These are phyloP conservation scores for Pogonus chalceus DNA, from an alignment of 1,140 invertebrate species.

Conservation along the genomic window DNA sequence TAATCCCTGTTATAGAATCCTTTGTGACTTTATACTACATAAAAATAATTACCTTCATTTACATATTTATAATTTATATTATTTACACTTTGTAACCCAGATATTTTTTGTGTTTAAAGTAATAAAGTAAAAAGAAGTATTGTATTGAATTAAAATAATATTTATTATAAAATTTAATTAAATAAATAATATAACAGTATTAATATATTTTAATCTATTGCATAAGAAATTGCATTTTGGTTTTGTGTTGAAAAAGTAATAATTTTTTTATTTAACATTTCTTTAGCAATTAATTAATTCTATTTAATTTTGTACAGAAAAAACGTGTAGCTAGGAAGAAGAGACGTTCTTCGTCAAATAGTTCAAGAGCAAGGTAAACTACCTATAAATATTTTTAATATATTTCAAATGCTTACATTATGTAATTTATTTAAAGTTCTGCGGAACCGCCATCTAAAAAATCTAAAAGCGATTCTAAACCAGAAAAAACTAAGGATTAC, in stretches of 20 bases:
- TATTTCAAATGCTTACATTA: neutral
- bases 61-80: constrained; percentile 24
- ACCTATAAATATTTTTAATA: neutral
- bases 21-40: too few species aligned
- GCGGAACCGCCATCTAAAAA: constrained; percentile 17
- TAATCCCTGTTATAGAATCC: too few species aligned
- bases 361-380: constrained; percentile 38
- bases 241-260: too few species aligned
- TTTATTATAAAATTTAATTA: constrained; percentile 32
- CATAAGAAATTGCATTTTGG: constrained; percentile 36
- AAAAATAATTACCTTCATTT: too few species aligned
- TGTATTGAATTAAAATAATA: constrained; percentile 29
- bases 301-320: constrained; percentile 39
- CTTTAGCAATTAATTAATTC: constrained; percentile 29
- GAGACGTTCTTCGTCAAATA: constrained; percentile 33
- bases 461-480: constrained; percentile 18
- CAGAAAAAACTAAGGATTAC: constrained; percentile 13
- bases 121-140: constrained; percentile 20
- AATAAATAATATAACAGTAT: constrained; percentile 34
- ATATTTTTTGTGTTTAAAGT: constrained; percentile 7
- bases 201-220: constrained; percentile 27
- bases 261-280: constrained; percentile 39
- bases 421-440: constrained; percentile 10
- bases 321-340: constrained; percentile 40
- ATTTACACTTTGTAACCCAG: constrained; percentile 20